Evolutionary conservation across 1,140 invertebrate genomes (phyloP).

Genomic region (Ditylenchus dipsaci): DNA sequence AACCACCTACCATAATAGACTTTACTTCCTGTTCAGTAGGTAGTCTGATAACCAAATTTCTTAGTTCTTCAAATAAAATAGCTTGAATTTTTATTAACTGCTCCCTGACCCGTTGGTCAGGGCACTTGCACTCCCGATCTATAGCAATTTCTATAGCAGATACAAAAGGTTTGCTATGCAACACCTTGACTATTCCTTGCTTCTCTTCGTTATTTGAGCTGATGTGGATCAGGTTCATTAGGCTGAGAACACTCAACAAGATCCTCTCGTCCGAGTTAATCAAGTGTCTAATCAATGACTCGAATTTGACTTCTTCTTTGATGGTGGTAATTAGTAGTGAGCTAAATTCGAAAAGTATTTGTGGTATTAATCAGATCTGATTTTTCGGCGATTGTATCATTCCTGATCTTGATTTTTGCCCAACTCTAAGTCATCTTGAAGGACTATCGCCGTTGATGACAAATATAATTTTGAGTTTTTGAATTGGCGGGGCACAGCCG

Average conservation of each 20-base stretch:
- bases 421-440: too few species aligned
- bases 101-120: constrained; percentile 24
- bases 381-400: neutral
- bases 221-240: constrained; percentile 42
- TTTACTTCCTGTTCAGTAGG: constrained; percentile 9
- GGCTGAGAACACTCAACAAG: constrained; percentile 23
- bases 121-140: constrained; percentile 16
- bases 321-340: constrained; percentile 22
- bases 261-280: constrained; percentile 46
- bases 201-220: constrained; percentile 26
- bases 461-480: too few species aligned
- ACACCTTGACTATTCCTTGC: constrained; percentile 30
- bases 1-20: neutral
- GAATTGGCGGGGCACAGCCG: too few species aligned
- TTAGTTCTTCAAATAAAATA: constrained; percentile 38
- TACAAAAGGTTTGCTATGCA: constrained; percentile 39
- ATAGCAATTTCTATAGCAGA: constrained; percentile 35
- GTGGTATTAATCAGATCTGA: neutral
- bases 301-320: constrained; percentile 33
- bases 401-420: too few species aligned
- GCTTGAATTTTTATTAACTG: constrained; percentile 37
- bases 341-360: neutral
- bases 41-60: constrained; percentile 24
- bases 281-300: constrained; percentile 43
- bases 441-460: too few species aligned